Percentiles rank a stretch among this genome's conserved stretches.
phyloP scores from a whole-genome alignment of 2,797 vertebrate genomes.

The Neosilurus mollespiculum region DNA sequence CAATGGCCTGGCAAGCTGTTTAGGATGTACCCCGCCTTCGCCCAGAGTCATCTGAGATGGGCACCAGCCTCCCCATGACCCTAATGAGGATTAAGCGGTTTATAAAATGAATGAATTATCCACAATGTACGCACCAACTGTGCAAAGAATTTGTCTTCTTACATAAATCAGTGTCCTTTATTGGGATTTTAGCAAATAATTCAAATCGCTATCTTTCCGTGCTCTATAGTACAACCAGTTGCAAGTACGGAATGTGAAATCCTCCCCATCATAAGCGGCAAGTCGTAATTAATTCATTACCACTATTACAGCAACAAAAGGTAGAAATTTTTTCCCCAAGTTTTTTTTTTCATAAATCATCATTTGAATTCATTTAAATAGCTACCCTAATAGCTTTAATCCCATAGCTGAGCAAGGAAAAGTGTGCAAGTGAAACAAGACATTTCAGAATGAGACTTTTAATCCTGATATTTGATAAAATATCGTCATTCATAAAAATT shows the following conservation, averaged over 20 bases:
- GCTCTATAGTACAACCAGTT: background rate
- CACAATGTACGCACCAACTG: background rate
- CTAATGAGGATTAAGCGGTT: too few species aligned
- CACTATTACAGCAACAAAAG: background rate
- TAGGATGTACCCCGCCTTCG: too few species aligned
- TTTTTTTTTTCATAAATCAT: background rate
- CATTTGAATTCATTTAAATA: background rate
- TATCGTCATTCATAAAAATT: background rate
- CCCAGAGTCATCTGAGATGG: too few species aligned
- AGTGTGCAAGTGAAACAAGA: background rate
- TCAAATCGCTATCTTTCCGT: background rate
- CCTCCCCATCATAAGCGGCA: background rate
- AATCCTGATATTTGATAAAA: background rate
- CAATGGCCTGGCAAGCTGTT: too few species aligned
- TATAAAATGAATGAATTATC: background rate
- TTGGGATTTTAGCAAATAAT: background rate
- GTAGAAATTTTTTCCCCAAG: background rate
- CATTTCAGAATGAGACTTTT: conserved; percentile 3
- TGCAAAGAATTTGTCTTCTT: background rate
- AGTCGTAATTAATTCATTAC: background rate
- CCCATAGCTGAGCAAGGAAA: background rate
- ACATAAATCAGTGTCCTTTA: background rate
- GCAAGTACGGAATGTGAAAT: background rate
- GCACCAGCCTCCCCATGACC: too few species aligned
- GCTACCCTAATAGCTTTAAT: background rate